These are phyloP conservation scores for Pogoniulus pusillus DNA, from an alignment of 2,797 vertebrate genomes.

Conservation along the genomic window DNA sequence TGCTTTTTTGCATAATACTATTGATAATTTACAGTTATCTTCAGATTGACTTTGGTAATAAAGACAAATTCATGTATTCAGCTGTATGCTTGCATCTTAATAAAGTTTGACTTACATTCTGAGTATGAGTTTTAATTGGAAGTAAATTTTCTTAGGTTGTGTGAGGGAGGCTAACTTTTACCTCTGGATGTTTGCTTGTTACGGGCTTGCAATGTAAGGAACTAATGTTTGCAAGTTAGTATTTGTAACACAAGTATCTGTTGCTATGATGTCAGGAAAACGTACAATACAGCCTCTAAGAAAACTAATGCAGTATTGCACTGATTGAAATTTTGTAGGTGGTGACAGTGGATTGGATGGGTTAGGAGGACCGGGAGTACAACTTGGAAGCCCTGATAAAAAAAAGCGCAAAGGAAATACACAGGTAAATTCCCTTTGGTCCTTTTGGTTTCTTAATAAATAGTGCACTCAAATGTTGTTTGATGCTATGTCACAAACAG, in stretches of 20 bases:
- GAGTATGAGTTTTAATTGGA: background rate
- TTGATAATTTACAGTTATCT: background rate
- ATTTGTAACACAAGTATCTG: background rate
- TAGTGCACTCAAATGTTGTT: background rate
- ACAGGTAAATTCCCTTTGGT: slow-evolving; percentile 76
- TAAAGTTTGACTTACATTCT: background rate
- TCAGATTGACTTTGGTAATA: background rate
- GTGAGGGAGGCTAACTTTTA: background rate
- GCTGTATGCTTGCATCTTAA: background rate
- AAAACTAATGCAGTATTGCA: slow-evolving; percentile 9
- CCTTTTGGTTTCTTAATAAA: background rate
- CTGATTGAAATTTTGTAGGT: slow-evolving; percentile 73
- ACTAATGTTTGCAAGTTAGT: background rate
- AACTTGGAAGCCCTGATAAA: slow-evolving; percentile 85
- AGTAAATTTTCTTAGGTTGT: background rate
- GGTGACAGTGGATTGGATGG: slow-evolving; percentile 83
- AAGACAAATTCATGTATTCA: background rate
- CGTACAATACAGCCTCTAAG: background rate
- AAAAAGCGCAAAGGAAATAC: slow-evolving; percentile 84
- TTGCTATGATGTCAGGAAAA: background rate
- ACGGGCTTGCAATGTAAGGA: background rate
- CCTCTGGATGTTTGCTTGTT: background rate
- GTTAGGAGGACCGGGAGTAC: slow-evolving; percentile 80
- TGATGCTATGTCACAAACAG: background rate
- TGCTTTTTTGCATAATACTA: background rate